Percentiles rank a stretch among this genome's conserved stretches.
Conservation (phyloP, 2,888 invertebrate genomes). For the Idaea straminata region DNA sequence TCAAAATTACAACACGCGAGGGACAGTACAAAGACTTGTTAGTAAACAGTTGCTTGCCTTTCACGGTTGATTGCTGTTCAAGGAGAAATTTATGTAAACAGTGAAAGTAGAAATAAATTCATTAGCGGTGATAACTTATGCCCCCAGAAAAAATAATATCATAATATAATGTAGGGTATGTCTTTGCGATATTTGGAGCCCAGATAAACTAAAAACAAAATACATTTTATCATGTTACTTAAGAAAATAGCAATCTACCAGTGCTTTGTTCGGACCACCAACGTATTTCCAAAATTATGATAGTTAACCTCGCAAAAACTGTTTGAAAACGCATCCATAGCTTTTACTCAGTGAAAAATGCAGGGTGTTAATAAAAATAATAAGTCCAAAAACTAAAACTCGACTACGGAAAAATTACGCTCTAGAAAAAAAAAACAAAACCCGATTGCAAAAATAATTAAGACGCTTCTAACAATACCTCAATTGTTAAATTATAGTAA, state of each 20-base stretch:
- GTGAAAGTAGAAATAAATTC: conserved; percentile 35
- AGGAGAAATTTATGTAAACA: conserved; percentile 46
- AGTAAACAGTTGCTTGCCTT: conserved; percentile 40
- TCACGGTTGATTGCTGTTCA: conserved; percentile 36
- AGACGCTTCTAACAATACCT: too few relatives aligned
- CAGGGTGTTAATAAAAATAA: too few relatives aligned
- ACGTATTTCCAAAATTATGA: too few relatives aligned
- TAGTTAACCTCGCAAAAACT: too few relatives aligned
- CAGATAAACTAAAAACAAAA: background rate
- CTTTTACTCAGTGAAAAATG: too few relatives aligned
- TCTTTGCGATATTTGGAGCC: background rate
- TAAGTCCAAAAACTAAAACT: too few relatives aligned
- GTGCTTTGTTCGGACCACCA: too few relatives aligned
- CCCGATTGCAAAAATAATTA: too few relatives aligned
- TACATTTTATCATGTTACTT: background rate
- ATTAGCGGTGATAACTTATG: conserved; percentile 34
- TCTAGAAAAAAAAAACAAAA: too few relatives aligned
- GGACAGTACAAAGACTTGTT: conserved; percentile 16
- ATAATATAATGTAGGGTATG: background rate
- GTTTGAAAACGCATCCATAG: too few relatives aligned
- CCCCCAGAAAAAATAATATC: conserved; percentile 19
- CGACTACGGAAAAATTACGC: too few relatives aligned
- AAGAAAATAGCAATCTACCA: background rate
- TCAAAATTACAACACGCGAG: conserved; percentile 33
- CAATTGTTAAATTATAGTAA: too few relatives aligned